A percentile compares a stretch with the other conserved stretches of the same genome.
Conservation (phyloP, 1,140 invertebrate species). For the Heterodera carotae region DNA sequence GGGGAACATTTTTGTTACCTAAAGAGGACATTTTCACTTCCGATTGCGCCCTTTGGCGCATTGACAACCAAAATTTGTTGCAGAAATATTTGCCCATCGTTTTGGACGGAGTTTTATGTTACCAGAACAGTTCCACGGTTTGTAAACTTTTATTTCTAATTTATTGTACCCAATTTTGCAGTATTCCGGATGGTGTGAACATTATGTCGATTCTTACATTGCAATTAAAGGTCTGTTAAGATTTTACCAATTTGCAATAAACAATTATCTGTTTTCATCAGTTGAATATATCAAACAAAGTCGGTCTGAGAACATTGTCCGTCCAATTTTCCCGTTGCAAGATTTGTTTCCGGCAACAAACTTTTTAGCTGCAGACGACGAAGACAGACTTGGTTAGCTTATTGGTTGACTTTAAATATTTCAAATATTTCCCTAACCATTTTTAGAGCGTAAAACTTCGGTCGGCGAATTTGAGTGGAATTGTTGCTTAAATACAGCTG, state of each 20-base stretch:
- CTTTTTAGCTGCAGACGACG: not conserved
- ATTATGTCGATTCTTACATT: conserved; percentile 43
- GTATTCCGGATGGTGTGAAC: conserved; percentile 53
- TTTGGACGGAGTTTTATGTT: conserved; percentile 21
- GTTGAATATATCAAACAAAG: conserved; percentile 48
- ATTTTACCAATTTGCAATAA: not conserved
- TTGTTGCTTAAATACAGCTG: not conserved
- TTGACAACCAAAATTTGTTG: conserved; percentile 50
- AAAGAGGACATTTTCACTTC: conserved; percentile 42
- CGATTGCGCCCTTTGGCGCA: conserved; percentile 46
- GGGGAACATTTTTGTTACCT: conserved; percentile 46
- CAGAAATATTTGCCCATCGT: conserved; percentile 47
- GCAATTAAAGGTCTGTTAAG: conserved; percentile 25
- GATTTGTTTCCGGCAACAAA: conserved; percentile 45
- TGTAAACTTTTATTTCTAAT: not conserved
- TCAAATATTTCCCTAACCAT: not conserved
- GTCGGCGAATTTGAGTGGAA: not conserved
- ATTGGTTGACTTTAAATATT: conserved; percentile 4
- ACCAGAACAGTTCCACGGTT: conserved; percentile 42
- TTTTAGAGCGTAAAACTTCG: not conserved
- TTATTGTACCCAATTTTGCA: conserved; percentile 30
- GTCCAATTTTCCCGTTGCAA: conserved; percentile 36
- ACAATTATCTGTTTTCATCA: not conserved
- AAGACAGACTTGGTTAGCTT: conserved; percentile 4
- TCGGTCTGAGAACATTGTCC: conserved; percentile 44